These are phyloP conservation scores for Phocides pigmalion DNA, from an alignment of 1,140 invertebrate species.

Conservation along the genomic window DNA sequence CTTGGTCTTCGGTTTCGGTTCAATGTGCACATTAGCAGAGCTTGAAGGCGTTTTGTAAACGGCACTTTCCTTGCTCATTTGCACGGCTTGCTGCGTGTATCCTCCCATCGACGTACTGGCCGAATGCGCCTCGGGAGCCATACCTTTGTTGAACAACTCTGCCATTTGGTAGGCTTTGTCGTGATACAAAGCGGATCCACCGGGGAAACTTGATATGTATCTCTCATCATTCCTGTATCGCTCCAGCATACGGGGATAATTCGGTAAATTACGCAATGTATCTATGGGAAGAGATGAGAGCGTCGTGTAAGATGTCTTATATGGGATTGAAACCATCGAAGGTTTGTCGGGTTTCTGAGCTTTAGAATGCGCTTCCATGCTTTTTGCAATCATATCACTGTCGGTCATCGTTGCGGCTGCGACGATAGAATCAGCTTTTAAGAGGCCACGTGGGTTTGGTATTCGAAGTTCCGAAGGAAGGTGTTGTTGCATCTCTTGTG, in stretches of 20 bases:
- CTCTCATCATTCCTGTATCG: slow-evolving; percentile 84
- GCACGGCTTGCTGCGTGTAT: slow-evolving; percentile 60
- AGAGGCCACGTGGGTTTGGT: slow-evolving; percentile 64
- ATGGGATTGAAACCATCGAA: slow-evolving; percentile 59
- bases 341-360: slow-evolving; percentile 68
- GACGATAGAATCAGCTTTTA: slow-evolving; percentile 60
- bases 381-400: slow-evolving; percentile 53
- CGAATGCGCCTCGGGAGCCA: slow-evolving; percentile 64
- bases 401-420: slow-evolving; percentile 48
- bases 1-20: slow-evolving; percentile 60
- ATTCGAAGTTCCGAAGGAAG: slow-evolving; percentile 64
- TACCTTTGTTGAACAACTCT: slow-evolving; percentile 83
- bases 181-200: slow-evolving; percentile 67
- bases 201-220: slow-evolving; percentile 72
- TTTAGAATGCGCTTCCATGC: slow-evolving; percentile 56
- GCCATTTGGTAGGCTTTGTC: slow-evolving; percentile 82
- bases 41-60: slow-evolving; percentile 59
- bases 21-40: slow-evolving; percentile 42
- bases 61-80: slow-evolving; percentile 64
- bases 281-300: slow-evolving; percentile 71
- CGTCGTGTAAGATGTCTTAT: slow-evolving; percentile 70
- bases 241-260: slow-evolving; percentile 86
- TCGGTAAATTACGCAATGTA: slow-evolving; percentile 82
- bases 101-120: slow-evolving; percentile 53
- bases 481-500: slow-evolving; percentile 64